Evolutionary conservation across 1,140 invertebrate species (phyloP).

Genomic region (Pogonus chalceus): DNA sequence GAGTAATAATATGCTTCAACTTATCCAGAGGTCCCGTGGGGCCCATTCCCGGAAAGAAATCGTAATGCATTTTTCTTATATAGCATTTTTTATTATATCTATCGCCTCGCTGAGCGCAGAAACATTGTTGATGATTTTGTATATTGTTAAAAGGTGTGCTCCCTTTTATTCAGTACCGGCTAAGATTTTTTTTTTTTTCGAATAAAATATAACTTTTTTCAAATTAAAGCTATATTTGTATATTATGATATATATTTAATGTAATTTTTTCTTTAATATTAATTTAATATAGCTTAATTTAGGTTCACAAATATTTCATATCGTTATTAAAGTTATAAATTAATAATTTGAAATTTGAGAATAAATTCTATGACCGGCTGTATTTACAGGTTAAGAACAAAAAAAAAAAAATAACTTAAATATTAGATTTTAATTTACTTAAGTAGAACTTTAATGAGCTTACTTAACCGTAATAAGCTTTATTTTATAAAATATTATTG

Average conservation of each 20-base stretch:
- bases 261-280: slow-evolving; percentile 21
- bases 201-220: neutral
- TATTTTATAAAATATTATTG: too few species aligned
- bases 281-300: too few species aligned
- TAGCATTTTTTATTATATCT: slow-evolving; percentile 30
- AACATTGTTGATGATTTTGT: slow-evolving; percentile 10
- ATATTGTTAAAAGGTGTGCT: slow-evolving; percentile 11
- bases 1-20: slow-evolving; percentile 23
- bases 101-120: slow-evolving; percentile 11
- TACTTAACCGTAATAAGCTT: too few species aligned
- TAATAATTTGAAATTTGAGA: too few species aligned
- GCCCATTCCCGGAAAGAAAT: slow-evolving; percentile 29
- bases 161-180: slow-evolving; percentile 19
- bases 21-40: slow-evolving; percentile 26
- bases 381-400: too few species aligned
- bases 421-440: too few species aligned
- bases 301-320: too few species aligned
- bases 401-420: too few species aligned
- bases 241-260: slow-evolving; percentile 21
- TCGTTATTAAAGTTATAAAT: too few species aligned
- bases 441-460: too few species aligned
- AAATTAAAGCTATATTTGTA: neutral
- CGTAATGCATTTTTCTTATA: slow-evolving; percentile 37
- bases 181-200: neutral
- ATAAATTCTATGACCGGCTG: too few species aligned